Evolutionary conservation across 2,888 invertebrate species (phyloP), one percentile per base, ranked within the genome.

Genomic region (Nudaria mundana): DNA sequence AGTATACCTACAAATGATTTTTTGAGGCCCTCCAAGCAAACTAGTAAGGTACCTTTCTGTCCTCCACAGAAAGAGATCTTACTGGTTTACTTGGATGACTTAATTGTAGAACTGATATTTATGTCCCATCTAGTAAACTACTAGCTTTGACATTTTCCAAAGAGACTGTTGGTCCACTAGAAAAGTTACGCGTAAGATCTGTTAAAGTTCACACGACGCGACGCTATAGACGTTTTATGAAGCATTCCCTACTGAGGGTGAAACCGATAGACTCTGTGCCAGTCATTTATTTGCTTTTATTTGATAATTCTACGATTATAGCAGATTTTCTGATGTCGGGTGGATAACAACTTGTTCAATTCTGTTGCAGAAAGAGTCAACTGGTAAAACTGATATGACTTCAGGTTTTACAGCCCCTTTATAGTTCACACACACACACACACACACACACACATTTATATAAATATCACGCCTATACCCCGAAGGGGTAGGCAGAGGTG

Each of bases 161-260:
- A 49, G 44, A 57, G 51, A 50, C 52, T 38, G 37, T 42, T 36
- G 30, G 58, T 57, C 48, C 49, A 63, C 62, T 63, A 56, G 56
- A 62, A 48, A 61, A 63, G 47, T 60, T 51, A 39, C 44, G 40
- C 36, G 57, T 57, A 61, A 63, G 63, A 60, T 40, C 47, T 50
- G 49, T 57, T 26, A 40, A 42, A 31, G 37, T 57, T 52, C 51
- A 49, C 44, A 48, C 50, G 49, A 56, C 44, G 47, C 50, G 49
- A 56, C 40, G 51, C 50, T 50, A 58, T 54, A 39, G 51, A 23
- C 53, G 51, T 52, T 64, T 63, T 61, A 63, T 64, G 59, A 60
- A 46, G 46, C 37, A 44, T 47, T 43, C 32, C 18, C 36, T 22
- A 40, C 53, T 45, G 40, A 35, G 31, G 36, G 49, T 43, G 41